A percentile compares a stretch with the other conserved stretches of the same genome.
Conservation (phyloP, 2,797 vertebrate species). For the Argentina silus region DNA sequence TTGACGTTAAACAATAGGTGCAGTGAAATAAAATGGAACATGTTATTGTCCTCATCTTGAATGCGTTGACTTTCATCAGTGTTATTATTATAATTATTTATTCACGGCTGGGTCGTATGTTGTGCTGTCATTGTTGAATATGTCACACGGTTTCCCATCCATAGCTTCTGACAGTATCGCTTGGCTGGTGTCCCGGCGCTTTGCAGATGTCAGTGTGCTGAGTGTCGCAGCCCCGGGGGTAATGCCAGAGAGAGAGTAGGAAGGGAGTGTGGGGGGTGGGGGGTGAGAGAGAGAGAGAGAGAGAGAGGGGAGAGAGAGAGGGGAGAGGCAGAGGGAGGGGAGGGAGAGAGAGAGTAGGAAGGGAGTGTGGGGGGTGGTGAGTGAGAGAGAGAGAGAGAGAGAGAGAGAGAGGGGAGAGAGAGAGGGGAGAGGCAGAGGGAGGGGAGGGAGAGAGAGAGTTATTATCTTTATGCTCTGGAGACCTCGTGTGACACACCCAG, state of each 20-base stretch:
- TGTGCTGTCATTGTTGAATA: not conserved
- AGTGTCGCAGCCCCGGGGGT: not conserved
- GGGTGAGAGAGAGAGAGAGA: too few relatives aligned
- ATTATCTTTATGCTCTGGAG: not conserved
- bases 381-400: too few relatives aligned
- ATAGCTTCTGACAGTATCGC: not conserved
- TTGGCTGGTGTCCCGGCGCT: not conserved
- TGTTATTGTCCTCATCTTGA: not conserved
- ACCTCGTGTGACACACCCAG: conserved; percentile 23
- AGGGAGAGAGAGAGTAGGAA: conserved; percentile 17
- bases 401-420: too few relatives aligned
- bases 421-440: not conserved
- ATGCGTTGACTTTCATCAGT: not conserved
- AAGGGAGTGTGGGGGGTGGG: too few relatives aligned
- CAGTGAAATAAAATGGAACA: too few relatives aligned
- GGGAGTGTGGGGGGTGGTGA: not conserved
- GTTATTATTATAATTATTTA: not conserved
- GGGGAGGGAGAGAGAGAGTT: not conserved
- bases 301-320: too few relatives aligned
- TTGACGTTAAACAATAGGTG: too few relatives aligned
- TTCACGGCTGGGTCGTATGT: not conserved
- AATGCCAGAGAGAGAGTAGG: too few relatives aligned
- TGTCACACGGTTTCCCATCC: not conserved
- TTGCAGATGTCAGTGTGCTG: not conserved
- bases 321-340: not conserved